Base-by-base conservation (phyloP, 2,888 invertebrate genomes). In the Meteorus colon region DNA sequence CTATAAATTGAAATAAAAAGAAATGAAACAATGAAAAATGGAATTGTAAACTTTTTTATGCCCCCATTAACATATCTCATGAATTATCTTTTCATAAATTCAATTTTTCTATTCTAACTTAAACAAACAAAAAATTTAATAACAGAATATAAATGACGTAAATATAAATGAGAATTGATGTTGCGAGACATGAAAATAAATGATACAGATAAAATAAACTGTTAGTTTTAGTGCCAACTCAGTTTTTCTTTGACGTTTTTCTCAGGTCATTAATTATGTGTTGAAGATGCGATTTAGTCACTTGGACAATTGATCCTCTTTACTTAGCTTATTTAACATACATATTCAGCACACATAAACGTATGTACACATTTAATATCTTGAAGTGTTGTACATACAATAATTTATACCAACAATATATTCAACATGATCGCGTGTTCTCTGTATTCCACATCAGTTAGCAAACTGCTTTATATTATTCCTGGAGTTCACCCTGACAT, bases 401-500 rank as follows among this genome's bases (percentile, higher is more conserved):
- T 41, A 41, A 48, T 48, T 4, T 37, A 65, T 37, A 65, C 16
- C 4, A 29, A 37, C 31, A 65, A n/a, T 34, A 12, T 65, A 65
- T 65, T 34, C 19, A 5, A 67, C 27, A 45, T 6, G 45, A n/a
- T 67, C 24, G 66, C 66, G 45, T 67, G 66, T 67, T 48, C 41
- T 45, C 14, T 45, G 4, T 24, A 3, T 45, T 24, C 66, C 66
- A 37, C 12, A 19, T 29, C 37, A 65, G 65, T 34, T 65, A 34
- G 31, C 19, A 65, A 65, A 65, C 27, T 8, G 45, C 45, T 29
- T 65, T 65, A 60, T 29, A 65, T 65, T 65, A 45, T 67, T 19
- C 24, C 19, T 27, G 45, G 27, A 27, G 45, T 67, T 3, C 37
- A 67, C 66, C 66, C 66, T 67, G 66, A 67, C 66, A 67, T 67